Evolutionary conservation across 2,888 invertebrate species (phyloP).

Genomic region (Lepidocyrtoides sp.): DNA sequence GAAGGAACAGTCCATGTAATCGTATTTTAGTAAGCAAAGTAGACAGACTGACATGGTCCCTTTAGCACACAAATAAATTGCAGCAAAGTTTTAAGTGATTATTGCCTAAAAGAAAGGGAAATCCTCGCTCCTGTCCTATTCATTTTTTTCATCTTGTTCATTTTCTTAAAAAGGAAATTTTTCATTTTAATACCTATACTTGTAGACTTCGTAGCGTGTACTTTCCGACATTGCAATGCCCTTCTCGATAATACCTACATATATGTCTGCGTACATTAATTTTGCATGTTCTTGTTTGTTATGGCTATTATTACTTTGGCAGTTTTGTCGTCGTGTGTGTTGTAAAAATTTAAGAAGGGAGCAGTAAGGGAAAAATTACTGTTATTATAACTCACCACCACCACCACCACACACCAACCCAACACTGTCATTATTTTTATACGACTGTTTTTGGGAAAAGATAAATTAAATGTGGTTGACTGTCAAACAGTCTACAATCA

Average conservation of each 20-base stretch:
- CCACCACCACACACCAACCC: too few relatives aligned
- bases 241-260: too few relatives aligned
- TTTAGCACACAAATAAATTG: too few relatives aligned
- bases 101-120: constrained; percentile 8
- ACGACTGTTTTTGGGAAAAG: constrained; percentile 66
- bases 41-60: too few relatives aligned
- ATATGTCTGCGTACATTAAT: background rate
- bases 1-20: too few relatives aligned
- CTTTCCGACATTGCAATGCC: too few relatives aligned
- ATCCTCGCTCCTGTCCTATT: background rate
- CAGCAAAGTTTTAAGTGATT: constrained; percentile 14
- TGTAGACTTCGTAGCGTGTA: background rate
- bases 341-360: constrained; percentile 6
- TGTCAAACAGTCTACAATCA: constrained; percentile 77
- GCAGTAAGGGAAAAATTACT: constrained; percentile 50
- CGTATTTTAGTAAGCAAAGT: too few relatives aligned
- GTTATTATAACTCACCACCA: constrained; percentile 66
- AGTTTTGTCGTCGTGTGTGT: constrained; percentile 23
- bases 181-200: background rate
- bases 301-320: constrained; percentile 70
- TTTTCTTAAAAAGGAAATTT: background rate
- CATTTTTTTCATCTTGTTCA: background rate
- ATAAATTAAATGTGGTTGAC: constrained; percentile 82
- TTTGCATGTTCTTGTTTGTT: constrained; percentile 63
- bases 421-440: constrained; percentile 59